These are phyloP conservation scores for Tachyglossus aculeatus DNA, from an alignment of 2,797 vertebrate species.

Conservation along the genomic window DNA sequence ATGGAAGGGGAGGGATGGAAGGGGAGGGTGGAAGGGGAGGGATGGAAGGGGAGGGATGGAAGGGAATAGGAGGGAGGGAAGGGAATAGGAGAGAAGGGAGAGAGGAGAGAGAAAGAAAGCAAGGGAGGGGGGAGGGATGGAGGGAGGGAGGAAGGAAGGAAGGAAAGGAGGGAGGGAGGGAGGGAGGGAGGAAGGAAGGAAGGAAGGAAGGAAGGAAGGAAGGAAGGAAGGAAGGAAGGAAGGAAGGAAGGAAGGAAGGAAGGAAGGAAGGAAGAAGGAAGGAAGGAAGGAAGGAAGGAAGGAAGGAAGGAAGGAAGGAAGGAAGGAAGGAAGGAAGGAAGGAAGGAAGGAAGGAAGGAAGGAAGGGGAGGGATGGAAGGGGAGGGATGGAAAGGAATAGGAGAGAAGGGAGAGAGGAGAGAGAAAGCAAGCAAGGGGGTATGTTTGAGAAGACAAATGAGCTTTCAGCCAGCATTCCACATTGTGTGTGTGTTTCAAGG, in stretches of 20 bases:
- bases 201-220: background rate
- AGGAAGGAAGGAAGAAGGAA: background rate
- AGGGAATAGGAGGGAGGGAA: background rate
- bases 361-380: too few relatives aligned
- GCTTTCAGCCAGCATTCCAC: too few relatives aligned
- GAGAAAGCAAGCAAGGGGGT: background rate
- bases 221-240: too few relatives aligned
- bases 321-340: too few relatives aligned
- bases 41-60: background rate
- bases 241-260: background rate
- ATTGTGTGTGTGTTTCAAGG: too few relatives aligned
- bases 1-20: too few relatives aligned
- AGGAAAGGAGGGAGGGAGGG: background rate
- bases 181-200: too few relatives aligned
- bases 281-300: too few relatives aligned
- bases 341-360: background rate
- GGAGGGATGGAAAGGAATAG: background rate
- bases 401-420: background rate
- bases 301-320: background rate
- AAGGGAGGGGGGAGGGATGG: background rate
- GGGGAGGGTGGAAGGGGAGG: background rate
- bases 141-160: background rate
- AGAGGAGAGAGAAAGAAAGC: too few relatives aligned
- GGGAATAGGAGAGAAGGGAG: background rate
- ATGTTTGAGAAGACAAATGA: too few relatives aligned